Conservation (phyloP, 2,888 invertebrate genomes). For the Orgyia antiqua region DNA sequence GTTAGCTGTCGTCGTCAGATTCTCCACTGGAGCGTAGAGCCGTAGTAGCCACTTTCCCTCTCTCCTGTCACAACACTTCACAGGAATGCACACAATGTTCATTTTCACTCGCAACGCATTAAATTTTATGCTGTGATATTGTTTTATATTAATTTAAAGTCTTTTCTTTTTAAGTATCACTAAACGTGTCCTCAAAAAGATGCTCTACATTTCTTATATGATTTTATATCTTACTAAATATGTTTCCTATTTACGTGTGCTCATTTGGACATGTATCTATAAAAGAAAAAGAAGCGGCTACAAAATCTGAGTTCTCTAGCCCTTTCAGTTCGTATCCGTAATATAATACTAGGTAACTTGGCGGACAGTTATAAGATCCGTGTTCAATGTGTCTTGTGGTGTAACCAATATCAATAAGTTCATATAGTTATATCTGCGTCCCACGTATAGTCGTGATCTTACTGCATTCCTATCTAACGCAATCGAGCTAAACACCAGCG, state of each 20-base stretch:
- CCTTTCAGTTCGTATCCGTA: too few species aligned
- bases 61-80: constrained; percentile 47
- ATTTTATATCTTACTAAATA: too few species aligned
- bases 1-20: too few species aligned
- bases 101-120: constrained; percentile 28
- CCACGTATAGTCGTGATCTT: constrained; percentile 51
- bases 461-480: constrained; percentile 59
- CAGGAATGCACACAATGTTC: constrained; percentile 29
- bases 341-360: not conserved
- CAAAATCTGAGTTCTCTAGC: too few species aligned
- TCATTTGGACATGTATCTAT: too few species aligned
- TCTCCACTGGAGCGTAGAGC: constrained; percentile 35
- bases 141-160: too few species aligned
- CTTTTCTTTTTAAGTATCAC: too few species aligned
- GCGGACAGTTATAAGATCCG: constrained; percentile 20
- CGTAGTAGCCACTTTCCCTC: constrained; percentile 52
- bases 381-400: constrained; percentile 22
- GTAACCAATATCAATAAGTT: constrained; percentile 31
- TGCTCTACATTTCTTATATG: too few species aligned
- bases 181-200: too few species aligned
- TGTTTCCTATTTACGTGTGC: too few species aligned
- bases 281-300: too few species aligned
- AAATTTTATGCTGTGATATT: constrained; percentile 16
- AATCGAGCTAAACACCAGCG: constrained; percentile 43
- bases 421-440: constrained; percentile 39